phyloP scores from a whole-genome alignment of 2,113 vertebrate species.

The Argyrosomus japonicus region DNA sequence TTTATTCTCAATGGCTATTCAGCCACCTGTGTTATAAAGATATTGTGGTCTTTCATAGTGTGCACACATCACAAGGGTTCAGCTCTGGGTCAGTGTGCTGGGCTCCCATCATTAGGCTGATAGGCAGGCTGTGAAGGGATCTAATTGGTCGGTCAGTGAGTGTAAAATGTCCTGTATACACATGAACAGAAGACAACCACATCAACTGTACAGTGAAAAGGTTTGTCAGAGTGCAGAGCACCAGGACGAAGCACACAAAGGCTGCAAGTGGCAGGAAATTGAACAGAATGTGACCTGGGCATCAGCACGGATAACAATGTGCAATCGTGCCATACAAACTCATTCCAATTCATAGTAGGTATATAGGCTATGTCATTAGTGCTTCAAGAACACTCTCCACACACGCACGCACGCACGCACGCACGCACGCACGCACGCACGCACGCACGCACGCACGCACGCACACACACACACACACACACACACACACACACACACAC shows the following conservation, averaged over 20 bases:
- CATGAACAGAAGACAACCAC: conserved; percentile 67
- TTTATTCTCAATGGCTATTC: background rate
- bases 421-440: conserved; percentile 32
- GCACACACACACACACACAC: conserved; percentile 32
- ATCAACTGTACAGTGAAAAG: conserved; percentile 55
- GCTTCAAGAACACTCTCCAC: conserved; percentile 59
- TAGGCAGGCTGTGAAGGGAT: conserved; percentile 63
- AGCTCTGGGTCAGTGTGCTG: conserved; percentile 62
- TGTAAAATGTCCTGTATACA: conserved; percentile 69
- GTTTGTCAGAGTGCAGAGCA: conserved; percentile 41
- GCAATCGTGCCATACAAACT: conserved; percentile 2
- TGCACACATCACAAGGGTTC: conserved; percentile 58
- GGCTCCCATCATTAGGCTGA: conserved; percentile 72
- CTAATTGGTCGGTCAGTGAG: conserved; percentile 73
- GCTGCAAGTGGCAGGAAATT: conserved; percentile 31
- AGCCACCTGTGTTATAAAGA: conserved; percentile 19
- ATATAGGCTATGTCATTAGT: conserved; percentile 73
- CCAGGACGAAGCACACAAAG: conserved; percentile 30
- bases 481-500: conserved; percentile 39
- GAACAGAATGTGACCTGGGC: conserved; percentile 44
- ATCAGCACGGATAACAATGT: conserved; percentile 16
- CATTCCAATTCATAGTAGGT: conserved; percentile 35
- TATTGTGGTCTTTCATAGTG: conserved; percentile 16
- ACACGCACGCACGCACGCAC: conserved; percentile 33
- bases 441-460: background rate